Evolutionary conservation across 2,797 vertebrate genomes (phyloP), one percentile per base, ranked within the genome.

Genomic region (Rhadinocentrus ornatus): DNA sequence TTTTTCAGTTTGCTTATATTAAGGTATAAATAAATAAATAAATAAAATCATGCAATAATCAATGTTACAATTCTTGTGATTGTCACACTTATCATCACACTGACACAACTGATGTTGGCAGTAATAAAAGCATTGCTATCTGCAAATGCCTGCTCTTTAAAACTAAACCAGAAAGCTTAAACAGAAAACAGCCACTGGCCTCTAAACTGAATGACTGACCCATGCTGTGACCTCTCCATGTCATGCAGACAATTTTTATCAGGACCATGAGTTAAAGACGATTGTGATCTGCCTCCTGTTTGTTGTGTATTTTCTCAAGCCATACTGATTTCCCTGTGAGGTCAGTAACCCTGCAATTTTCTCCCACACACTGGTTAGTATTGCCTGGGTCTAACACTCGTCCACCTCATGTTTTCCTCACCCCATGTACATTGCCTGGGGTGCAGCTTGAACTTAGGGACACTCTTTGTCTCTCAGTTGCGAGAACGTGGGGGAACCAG

Each of bases 301-400:
- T 88, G 85, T 90, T 91, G 85, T 89, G 90, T 92, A 87, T 94
- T 93, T 93, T 91, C 91, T 92, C 92, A 92, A 89, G 92, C 86
- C 80, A 85, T 84, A 80, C 89, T 90, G 82, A 88, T 90, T 88
- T 91, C 89, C 88, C 75, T 81, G 75, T 77, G 72, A 90, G 93
- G 92, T 93, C 90, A 86, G 44, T 41, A 80, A 94, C 92, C 93
- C 83, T 61, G 71, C 73, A 71, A 75, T 85, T 91, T 92, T 93
- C 93, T 94, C 93, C 89, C 93, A 94, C 91, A 93, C 90, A 90
- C 84, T 90, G 77, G 70, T 86, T 78, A 83, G 82, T 64, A 67
- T 60, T 72, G 85, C 84, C 78, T 64, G 73, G 63, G 76, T 84
- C 70, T 24, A 81, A 75, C 69, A 71, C 77, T 78, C 80, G 84